Evolutionary conservation across 2,888 invertebrate genomes (phyloP), one percentile per base, ranked within the genome.

Genomic region (Troglohyphantes excavatus): DNA sequence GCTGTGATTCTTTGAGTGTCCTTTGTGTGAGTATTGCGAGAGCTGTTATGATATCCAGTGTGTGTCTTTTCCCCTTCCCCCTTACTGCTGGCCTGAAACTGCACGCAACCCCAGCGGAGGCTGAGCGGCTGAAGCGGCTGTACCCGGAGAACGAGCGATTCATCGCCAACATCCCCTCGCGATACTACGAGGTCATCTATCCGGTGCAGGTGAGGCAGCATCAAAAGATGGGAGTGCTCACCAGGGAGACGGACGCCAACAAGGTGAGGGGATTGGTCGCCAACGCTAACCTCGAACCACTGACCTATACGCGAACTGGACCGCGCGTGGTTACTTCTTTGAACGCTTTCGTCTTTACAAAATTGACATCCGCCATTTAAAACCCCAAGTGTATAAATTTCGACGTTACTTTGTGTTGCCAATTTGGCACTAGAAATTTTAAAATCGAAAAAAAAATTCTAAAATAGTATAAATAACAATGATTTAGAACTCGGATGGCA

Each of bases 181-280:
- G 97, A 94, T 97, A 96, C 94, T 98, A 97, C 95, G 97, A 98
- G 95, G 97, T 98, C 94, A 97, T 98, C 93, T 98, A 97, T 95
- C 98, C 98, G 92, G 97, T 97, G 92, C 98, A 98, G 95, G 95
- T 97, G 94, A 96, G 97, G 91, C 97, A 98, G 94, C 97, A 98
- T 95, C 97, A 97, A 95, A 97, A 97, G 95, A 97, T 98, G 97
- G 98, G 97, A 94, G 97, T 98, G 94, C 97, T 97, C 93, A 98
- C 98, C 92, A 95, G 98, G 94, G 97, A 97, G 95, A 92, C 92
- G 26, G 91, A 91, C 29, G 92, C 92, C 75, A 92, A 92, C 82
- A 92, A 92, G 92, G 92, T 93, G 82, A 91, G 81, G n/a, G n/a
- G n/a, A n/a, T n/a, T n/a, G n/a, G n/a, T n/a, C n/a, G n/a, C n/a